A percentile compares a stretch with the other conserved stretches of the same genome.
Evolutionary conservation across 2,797 vertebrate genomes (phyloP).

Genomic region (Pseudomugil tenellus): DNA sequence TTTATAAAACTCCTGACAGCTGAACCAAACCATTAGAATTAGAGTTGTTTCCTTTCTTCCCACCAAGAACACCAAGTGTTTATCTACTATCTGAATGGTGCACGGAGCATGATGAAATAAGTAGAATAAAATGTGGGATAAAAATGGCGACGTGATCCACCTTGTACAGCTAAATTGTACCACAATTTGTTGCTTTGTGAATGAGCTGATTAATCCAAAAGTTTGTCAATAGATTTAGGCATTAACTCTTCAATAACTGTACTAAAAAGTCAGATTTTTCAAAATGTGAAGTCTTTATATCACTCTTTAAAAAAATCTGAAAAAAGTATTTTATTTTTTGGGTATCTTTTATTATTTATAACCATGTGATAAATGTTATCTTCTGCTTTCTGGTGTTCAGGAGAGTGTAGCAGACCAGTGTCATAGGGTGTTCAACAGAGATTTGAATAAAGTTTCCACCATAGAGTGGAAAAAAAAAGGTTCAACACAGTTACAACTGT

Average conservation of each 20-base stretch:
- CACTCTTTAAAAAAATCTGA: too few relatives aligned
- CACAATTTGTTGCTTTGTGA: background rate
- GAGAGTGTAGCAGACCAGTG: too few relatives aligned
- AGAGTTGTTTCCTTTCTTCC: background rate
- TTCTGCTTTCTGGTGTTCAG: too few relatives aligned
- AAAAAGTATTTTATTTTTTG: too few relatives aligned
- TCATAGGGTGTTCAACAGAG: too few relatives aligned
- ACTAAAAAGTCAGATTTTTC: too few relatives aligned
- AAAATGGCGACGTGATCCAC: background rate
- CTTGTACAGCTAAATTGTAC: background rate
- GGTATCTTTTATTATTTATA: too few relatives aligned
- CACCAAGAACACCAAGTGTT: background rate
- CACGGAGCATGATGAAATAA: background rate
- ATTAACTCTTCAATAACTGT: too few relatives aligned
- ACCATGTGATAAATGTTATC: too few relatives aligned
- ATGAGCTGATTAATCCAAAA: background rate
- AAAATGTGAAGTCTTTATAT: too few relatives aligned
- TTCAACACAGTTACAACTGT: background rate
- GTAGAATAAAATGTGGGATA: background rate
- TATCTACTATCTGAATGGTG: background rate
- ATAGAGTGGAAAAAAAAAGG: too few relatives aligned
- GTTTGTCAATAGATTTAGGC: background rate
- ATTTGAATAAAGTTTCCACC: too few relatives aligned
- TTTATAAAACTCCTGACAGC: slow-evolving; percentile 7
- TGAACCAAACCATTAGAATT: slow-evolving; percentile 1